A percentile compares a stretch with the other conserved stretches of the same genome.
These are phyloP conservation scores for Maniola jurtina DNA, from an alignment of 1,140 invertebrate genomes.

Conservation along the genomic window DNA sequence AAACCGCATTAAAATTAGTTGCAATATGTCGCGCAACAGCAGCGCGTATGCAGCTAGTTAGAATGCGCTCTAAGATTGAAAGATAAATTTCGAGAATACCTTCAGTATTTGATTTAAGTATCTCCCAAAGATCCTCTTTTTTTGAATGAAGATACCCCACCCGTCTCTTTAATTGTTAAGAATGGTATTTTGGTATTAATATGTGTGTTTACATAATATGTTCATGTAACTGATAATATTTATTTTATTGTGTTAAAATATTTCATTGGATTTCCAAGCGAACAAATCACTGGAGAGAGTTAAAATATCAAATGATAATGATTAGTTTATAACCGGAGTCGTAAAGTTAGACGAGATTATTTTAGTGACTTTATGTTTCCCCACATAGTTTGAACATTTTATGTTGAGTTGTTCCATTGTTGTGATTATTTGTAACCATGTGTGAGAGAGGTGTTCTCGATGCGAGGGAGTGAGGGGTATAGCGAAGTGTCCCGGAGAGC, in stretches of 20 bases:
- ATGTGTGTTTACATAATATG: neutral
- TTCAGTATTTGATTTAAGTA: constrained; percentile 27
- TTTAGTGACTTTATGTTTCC: constrained; percentile 59
- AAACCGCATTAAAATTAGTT: too few relatives aligned
- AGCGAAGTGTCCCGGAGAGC: constrained; percentile 74
- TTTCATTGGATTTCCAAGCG: constrained; percentile 34
- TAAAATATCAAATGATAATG: constrained; percentile 35
- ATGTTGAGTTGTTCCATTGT: constrained; percentile 70
- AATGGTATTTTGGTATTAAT: neutral
- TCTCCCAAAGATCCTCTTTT: neutral
- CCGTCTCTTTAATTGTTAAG: neutral
- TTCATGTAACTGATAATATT: constrained; percentile 3
- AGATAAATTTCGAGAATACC: constrained; percentile 53
- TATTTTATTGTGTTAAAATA: constrained; percentile 26
- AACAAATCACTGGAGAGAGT: constrained; percentile 36
- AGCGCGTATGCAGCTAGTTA: too few relatives aligned
- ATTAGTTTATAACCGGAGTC: constrained; percentile 43
- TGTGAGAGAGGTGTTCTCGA: constrained; percentile 79
- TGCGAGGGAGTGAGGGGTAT: constrained; percentile 77
- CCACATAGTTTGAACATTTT: constrained; percentile 67
- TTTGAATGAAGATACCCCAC: neutral
- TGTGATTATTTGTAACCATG: constrained; percentile 75
- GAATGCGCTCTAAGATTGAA: neutral
- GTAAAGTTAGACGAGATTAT: constrained; percentile 54
- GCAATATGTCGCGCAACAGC: too few relatives aligned